Percentiles rank a stretch among this genome's conserved stretches.
Evolutionary conservation across 2,113 vertebrate genomes (phyloP).

Genomic region (Spizaetus ornatus): DNA sequence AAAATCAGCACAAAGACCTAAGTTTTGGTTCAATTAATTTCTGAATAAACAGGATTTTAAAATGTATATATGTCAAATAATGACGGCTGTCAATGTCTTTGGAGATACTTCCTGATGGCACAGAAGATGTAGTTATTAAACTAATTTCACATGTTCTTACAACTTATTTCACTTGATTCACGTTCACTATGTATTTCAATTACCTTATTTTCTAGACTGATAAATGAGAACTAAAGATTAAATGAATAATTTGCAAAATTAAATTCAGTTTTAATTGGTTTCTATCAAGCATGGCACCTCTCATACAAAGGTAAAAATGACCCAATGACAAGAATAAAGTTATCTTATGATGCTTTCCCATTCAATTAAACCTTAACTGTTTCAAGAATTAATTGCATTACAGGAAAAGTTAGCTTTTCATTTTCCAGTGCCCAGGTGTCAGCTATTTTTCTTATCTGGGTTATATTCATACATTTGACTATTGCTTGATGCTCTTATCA

Average conservation of each 20-base stretch:
- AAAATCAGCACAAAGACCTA: not conserved
- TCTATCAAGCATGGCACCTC: slow-evolving; percentile 29
- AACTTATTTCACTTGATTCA: slow-evolving; percentile 35
- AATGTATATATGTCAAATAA: not conserved
- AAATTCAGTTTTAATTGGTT: slow-evolving; percentile 61
- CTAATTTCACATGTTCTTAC: not conserved
- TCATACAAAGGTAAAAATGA: slow-evolving; percentile 49
- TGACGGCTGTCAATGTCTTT: not conserved
- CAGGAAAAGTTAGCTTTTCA: slow-evolving; percentile 19
- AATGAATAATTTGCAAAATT: slow-evolving; percentile 62
- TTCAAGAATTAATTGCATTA: slow-evolving; percentile 55
- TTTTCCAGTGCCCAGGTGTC: slow-evolving; percentile 7
- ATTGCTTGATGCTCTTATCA: slow-evolving; percentile 21
- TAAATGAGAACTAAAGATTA: slow-evolving; percentile 52
- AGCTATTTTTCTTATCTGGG: slow-evolving; percentile 45
- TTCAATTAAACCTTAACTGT: slow-evolving; percentile 54
- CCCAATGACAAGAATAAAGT: slow-evolving; percentile 43
- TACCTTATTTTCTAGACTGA: slow-evolving; percentile 52
- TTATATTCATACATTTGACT: slow-evolving; percentile 40
- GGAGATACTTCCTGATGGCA: not conserved
- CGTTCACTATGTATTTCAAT: slow-evolving; percentile 25
- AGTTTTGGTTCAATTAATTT: not conserved
- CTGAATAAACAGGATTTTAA: not conserved
- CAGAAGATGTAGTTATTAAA: not conserved
- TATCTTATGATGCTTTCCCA: slow-evolving; percentile 32